Percentiles rank a stretch among this genome's conserved stretches.
phyloP scores from a whole-genome alignment of 2,888 invertebrate species.

The Caenorhabditis panamensis region DNA sequence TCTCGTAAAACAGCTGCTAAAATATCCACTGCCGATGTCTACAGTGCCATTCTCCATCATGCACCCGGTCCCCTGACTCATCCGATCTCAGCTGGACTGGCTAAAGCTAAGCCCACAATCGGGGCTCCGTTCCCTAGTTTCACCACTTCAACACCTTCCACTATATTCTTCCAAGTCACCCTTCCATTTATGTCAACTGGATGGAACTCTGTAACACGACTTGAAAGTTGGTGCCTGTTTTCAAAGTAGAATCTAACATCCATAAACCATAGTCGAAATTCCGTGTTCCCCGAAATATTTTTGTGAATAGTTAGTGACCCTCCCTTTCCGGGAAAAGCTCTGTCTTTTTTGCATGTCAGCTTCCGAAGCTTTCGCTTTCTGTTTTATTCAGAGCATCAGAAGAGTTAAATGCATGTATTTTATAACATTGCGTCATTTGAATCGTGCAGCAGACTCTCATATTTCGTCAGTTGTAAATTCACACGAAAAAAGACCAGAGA shows the following conservation, averaged over 20 bases:
- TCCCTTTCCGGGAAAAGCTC: too few relatives aligned
- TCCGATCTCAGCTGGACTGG: conserved; percentile 56
- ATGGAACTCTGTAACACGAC: conserved; percentile 41
- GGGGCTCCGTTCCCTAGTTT: conserved; percentile 32
- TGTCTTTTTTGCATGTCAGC: too few relatives aligned
- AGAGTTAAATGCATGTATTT: conserved; percentile 32
- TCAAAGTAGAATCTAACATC: too few relatives aligned
- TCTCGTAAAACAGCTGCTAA: conserved; percentile 26
- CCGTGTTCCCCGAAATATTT: too few relatives aligned
- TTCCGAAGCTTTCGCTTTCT: neutral
- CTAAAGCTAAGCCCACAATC: conserved; percentile 44
- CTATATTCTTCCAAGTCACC: conserved; percentile 53
- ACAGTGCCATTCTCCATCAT: conserved; percentile 69
- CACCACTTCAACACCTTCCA: conserved; percentile 48
- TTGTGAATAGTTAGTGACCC: too few relatives aligned
- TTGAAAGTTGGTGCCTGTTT: conserved; percentile 40
- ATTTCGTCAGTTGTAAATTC: conserved; percentile 37
- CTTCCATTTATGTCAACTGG: conserved; percentile 56
- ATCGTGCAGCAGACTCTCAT: conserved; percentile 42
- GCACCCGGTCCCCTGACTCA: conserved; percentile 72
- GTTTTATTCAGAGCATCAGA: conserved; percentile 4
- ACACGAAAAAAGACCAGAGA: conserved; percentile 20
- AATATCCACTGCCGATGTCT: conserved; percentile 72
- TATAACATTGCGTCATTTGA: conserved; percentile 53
- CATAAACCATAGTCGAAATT: too few relatives aligned